These are phyloP conservation scores for Puffinus mauretanicus DNA, from an alignment of 2,113 vertebrate species.

Conservation along the genomic window DNA sequence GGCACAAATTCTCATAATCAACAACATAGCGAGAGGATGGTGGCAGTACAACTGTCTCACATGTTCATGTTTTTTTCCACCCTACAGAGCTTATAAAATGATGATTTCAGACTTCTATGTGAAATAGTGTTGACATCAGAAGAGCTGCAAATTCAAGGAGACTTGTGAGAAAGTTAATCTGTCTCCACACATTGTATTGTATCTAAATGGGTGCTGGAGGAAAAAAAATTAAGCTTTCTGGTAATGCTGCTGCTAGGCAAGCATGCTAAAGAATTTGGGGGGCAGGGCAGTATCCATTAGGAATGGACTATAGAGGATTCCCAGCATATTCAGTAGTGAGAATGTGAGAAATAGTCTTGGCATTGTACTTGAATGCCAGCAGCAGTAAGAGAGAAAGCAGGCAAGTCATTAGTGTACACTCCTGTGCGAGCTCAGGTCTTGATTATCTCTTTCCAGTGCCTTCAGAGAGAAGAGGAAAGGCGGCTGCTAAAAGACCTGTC, in stretches of 20 bases:
- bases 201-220: slow-evolving; percentile 73
- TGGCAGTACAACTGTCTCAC: not conserved
- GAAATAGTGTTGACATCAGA: slow-evolving; percentile 80
- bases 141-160: slow-evolving; percentile 76
- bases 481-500: slow-evolving; percentile 13
- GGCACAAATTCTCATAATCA: not conserved
- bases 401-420: slow-evolving; percentile 63
- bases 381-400: slow-evolving; percentile 35
- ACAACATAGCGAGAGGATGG: not conserved
- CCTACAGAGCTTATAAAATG: slow-evolving; percentile 71
- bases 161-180: slow-evolving; percentile 80
- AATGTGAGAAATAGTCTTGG: slow-evolving; percentile 39
- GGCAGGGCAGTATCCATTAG: slow-evolving; percentile 47
- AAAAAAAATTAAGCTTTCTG: not conserved
- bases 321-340: slow-evolving; percentile 56
- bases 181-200: slow-evolving; percentile 77
- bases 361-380: slow-evolving; percentile 51
- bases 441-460: slow-evolving; percentile 55
- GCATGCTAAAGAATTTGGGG: slow-evolving; percentile 19
- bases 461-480: not conserved
- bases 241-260: not conserved
- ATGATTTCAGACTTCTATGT: slow-evolving; percentile 81
- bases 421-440: slow-evolving; percentile 36
- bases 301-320: slow-evolving; percentile 33
- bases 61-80: not conserved